Evolutionary conservation across 2,888 invertebrate genomes (phyloP), one percentile per base, ranked within the genome.

Genomic region (Spicauda simplicius): DNA sequence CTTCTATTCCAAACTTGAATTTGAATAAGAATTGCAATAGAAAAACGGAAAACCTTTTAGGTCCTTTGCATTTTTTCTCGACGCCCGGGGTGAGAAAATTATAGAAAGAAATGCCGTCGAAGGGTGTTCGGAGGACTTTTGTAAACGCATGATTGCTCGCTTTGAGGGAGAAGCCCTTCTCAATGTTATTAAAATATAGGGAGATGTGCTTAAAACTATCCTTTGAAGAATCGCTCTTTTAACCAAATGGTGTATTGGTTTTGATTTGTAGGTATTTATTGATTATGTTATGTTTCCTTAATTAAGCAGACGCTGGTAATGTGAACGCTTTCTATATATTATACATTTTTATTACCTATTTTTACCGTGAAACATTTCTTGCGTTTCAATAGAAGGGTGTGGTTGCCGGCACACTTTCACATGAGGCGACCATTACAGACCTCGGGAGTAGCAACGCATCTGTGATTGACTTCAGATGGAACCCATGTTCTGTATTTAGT

Each of bases 171-270:
- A 75, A 75, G 74, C 74, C 70, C 70, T 68, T 37, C 79, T 79
- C 80, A 85, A 85, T 88, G 85, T 90, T 91, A 90, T 90, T 89
- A 90, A 83, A 90, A 81, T 83, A 86, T 87, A 85, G 88, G 88
- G 90, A 88, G 85, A 86, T 83, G 82, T 82, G 81, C 87, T 90
- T 90, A 87, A 89, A 90, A 90, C 90, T 90, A 90, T 90, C 88
- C 90, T 78, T 83, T 80, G 77, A 78, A 84, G 80, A 84, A 85
- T 86, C 81, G 77, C 74, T 25, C 48, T 25, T 50, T 48, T 50
- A 18, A 60, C 19, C 33, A 16, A 33, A 16, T 45, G 20, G 8
- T 20, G 16, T 45, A 20, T 19, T 58, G 33, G 33, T n/a, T n/a
- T 45, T n/a, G 45, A 45, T 45, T 45, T 45, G n/a, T 11, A 5